Evolutionary conservation across 2,113 vertebrate genomes (phyloP).

Genomic region (Carollia perspicillata): DNA sequence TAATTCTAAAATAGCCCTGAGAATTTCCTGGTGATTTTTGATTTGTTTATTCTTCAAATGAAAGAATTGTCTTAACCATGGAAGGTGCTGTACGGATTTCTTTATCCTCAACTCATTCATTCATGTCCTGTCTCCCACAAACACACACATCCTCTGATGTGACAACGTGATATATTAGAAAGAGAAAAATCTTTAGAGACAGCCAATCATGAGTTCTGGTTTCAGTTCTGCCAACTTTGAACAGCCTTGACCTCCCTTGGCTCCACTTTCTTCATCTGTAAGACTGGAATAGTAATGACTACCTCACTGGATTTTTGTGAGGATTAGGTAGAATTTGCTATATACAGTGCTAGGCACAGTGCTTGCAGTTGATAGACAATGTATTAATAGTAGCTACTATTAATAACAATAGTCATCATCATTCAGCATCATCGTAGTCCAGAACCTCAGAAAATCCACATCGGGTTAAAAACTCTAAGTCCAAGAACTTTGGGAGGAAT

Average conservation of each 20-base stretch:
- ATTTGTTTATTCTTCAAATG: conserved; percentile 36
- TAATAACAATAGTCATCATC: neutral
- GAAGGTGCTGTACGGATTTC: neutral
- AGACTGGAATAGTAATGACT: neutral
- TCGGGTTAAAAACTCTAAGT: neutral
- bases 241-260: neutral
- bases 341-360: neutral
- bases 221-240: neutral
- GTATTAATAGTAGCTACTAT: neutral
- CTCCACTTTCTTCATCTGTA: neutral
- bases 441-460: conserved; percentile 13
- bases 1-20: neutral
- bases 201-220: neutral
- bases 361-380: neutral
- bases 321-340: neutral
- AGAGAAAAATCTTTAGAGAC: neutral
- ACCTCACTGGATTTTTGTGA: neutral
- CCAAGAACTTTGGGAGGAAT: neutral
- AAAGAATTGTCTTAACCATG: neutral
- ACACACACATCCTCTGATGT: neutral
- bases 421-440: neutral
- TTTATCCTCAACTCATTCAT: neutral
- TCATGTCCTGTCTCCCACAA: neutral
- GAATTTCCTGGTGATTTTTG: neutral
- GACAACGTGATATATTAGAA: neutral